Conservation (phyloP, 2,113 vertebrate species). For the Onychorhynchus coronatus region DNA sequence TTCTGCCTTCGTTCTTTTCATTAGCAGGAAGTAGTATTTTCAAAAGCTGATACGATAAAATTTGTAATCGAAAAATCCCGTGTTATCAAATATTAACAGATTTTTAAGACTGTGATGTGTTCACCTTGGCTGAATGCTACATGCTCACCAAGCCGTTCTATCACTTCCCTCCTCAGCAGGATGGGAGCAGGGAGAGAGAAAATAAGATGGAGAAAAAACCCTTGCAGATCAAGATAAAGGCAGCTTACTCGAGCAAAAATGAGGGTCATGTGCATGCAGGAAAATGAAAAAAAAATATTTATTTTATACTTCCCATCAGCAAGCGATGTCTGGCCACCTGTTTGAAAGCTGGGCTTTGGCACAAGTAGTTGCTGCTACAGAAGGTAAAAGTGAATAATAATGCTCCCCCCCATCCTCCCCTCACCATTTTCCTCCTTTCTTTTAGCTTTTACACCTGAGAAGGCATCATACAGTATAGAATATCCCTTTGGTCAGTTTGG, state of each 20-base stretch:
- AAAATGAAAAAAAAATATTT: not conserved
- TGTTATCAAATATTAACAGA: not conserved
- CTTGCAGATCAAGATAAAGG: not conserved
- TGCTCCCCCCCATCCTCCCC: not conserved
- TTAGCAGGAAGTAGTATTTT: not conserved
- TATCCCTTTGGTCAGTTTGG: not conserved
- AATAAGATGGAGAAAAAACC: not conserved
- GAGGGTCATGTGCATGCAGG: not conserved
- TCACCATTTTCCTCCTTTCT: not conserved
- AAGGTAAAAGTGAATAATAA: not conserved
- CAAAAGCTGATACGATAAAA: not conserved
- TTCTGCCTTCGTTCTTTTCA: not conserved
- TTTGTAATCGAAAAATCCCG: not conserved
- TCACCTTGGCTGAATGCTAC: not conserved
- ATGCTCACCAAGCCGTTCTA: not conserved
- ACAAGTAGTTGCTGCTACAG: not conserved
- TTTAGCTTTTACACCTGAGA: not conserved
- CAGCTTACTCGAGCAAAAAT: not conserved
- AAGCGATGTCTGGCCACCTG: accelerated
- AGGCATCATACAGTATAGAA: accelerated
- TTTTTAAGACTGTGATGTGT: not conserved
- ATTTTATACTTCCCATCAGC: not conserved
- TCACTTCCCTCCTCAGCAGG: not conserved
- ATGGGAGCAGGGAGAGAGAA: not conserved
- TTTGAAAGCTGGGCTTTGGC: not conserved